Evolutionary conservation across 2,113 vertebrate genomes (phyloP), one percentile per base, ranked within the genome.

Genomic region (Otolemur garnettii): DNA sequence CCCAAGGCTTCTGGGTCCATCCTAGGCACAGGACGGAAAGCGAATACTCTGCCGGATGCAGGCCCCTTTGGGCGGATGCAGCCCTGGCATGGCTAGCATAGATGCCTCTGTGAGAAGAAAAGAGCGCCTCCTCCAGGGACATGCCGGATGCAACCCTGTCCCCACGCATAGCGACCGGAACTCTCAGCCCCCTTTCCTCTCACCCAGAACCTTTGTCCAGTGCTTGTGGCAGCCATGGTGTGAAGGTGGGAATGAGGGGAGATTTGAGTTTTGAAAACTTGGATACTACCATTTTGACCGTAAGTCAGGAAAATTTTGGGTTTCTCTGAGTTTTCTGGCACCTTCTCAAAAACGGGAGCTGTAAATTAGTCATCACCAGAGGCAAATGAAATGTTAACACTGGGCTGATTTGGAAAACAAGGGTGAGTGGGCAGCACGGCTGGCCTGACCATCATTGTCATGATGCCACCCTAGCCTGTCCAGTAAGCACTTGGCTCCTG

Each of bases 281-380:
- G 57, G 68, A 72, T 35, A 57, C 71, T 93, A 38, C 45, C 4
- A 19, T 60, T 95, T 86, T 87, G 64, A 59, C 28, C 13, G 4
- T 30, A 90, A 82, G 17, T 84, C 80, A 95, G 80, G 75, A 92
- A 89, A 93, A 28, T 11, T 33, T 55, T 22, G 45, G 30, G 60
- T 91, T 75, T 94, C n/a, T 82, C 69, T 66, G 77, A 86, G 62
- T 83, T 79, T 8, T 60, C 74, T 80, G 30, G n/a, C 26, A 72
- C 89, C 55, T 89, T 33, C 62, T 87, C 45, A 90, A 77, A 88
- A 53, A 79, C 28, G 59, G 13, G 38, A 5, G 2, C 53, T 66
- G 55, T 95, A 83, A 89, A 87, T 71, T 12, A 83, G 69, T 95
- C 93, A 91, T 75, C 59, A 50, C 33, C 26, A 77, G 59, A 35